A percentile compares a stretch with the other conserved stretches of the same genome.
Conservation (phyloP, 2,113 vertebrate genomes). For the Aegithalos caudatus region DNA sequence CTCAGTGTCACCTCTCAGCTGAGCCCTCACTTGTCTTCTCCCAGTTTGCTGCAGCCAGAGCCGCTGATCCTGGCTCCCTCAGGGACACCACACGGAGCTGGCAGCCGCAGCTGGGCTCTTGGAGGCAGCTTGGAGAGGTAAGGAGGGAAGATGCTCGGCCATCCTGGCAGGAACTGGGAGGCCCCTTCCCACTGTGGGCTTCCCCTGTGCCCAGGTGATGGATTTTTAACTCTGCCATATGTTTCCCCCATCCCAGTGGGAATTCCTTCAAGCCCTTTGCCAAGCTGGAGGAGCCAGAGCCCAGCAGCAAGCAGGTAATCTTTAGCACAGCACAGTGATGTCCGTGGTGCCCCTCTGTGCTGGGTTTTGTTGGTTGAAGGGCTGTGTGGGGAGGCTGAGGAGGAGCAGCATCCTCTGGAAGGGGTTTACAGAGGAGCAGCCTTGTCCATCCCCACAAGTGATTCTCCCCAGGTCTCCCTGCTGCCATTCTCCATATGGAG, state of each 20-base stretch:
- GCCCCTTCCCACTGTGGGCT: neutral
- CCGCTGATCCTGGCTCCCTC: neutral
- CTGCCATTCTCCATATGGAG: neutral
- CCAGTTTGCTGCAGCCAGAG: constrained; percentile 22
- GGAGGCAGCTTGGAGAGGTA: neutral
- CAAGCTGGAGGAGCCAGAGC: neutral
- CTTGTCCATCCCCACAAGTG: neutral
- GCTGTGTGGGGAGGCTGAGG: neutral
- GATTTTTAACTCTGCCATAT: neutral
- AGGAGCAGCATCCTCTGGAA: neutral
- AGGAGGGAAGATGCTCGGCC: neutral
- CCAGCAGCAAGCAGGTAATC: constrained; percentile 35
- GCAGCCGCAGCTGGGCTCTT: neutral
- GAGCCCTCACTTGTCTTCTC: neutral
- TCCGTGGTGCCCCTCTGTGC: fast-evolving
- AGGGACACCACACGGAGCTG: fast-evolving
- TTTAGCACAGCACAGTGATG: neutral
- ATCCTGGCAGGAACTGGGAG: neutral
- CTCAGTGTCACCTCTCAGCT: neutral
- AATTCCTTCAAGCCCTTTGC: neutral
- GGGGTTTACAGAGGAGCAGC: neutral
- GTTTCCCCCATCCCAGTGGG: neutral
- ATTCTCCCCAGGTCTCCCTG: neutral
- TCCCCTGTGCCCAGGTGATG: neutral
- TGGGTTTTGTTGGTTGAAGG: neutral